These are phyloP conservation scores for Trachelus troglodyta DNA, from an alignment of 2,888 invertebrate species.

Conservation along the genomic window DNA sequence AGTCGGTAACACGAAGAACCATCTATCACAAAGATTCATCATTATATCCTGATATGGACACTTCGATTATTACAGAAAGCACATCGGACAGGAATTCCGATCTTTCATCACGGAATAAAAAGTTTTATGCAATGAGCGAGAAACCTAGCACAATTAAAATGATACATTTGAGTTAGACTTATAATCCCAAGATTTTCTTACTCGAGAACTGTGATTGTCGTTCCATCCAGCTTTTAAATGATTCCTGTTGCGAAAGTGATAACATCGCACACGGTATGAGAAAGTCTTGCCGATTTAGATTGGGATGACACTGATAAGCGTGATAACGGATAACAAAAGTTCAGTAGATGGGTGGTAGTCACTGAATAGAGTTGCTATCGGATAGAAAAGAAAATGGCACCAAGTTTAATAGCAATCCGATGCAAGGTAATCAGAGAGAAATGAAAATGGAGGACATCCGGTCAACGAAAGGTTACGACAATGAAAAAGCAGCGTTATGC, in stretches of 20 bases:
- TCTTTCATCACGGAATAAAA: background rate
- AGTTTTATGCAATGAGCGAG: background rate
- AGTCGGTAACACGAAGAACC: background rate
- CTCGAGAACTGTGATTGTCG: background rate
- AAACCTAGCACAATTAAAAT: background rate
- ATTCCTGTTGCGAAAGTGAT: background rate
- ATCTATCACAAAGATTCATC: background rate
- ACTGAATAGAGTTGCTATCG: background rate
- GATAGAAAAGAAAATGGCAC: background rate
- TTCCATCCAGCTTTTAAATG: background rate
- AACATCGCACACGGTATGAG: background rate
- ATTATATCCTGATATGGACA: background rate
- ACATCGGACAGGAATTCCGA: background rate
- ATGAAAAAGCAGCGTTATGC: conserved; percentile 23
- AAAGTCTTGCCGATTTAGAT: background rate
- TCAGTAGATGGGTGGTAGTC: background rate
- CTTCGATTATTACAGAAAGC: background rate
- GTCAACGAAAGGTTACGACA: conserved; percentile 1
- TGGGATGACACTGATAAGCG: background rate
- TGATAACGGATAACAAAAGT: background rate
- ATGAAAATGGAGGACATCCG: background rate
- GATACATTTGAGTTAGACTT: background rate
- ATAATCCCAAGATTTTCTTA: background rate
- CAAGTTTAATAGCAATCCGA: background rate
- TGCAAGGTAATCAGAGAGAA: background rate